These are phyloP conservation scores for Lithobates sylvaticus DNA, from an alignment of 2,797 vertebrate species.

Conservation along the genomic window DNA sequence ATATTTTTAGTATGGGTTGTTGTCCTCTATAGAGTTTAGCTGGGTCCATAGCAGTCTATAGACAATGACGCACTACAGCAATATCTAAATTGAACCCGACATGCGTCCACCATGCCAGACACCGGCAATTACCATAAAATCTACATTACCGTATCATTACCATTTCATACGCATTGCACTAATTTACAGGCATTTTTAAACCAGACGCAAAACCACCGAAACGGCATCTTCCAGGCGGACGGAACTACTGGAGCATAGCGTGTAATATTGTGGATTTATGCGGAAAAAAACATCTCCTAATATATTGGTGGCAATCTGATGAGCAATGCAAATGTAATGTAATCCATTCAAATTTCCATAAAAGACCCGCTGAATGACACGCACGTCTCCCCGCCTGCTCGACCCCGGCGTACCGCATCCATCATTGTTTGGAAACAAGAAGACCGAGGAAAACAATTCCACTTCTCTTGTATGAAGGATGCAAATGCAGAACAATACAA, in stretches of 20 bases:
- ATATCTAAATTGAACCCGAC: background rate
- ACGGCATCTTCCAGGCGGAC: background rate
- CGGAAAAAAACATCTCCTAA: background rate
- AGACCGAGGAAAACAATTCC: slow-evolving; percentile 65
- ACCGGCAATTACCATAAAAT: background rate
- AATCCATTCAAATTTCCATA: slow-evolving; percentile 23
- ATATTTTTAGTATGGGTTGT: too few species aligned
- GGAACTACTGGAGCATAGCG: background rate
- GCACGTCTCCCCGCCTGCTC: background rate
- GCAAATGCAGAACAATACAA: slow-evolving; percentile 67
- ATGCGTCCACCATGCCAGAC: background rate
- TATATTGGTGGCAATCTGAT: slow-evolving; percentile 14
- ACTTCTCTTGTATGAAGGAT: slow-evolving; percentile 57
- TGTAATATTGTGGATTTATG: background rate
- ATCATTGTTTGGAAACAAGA: slow-evolving; percentile 69
- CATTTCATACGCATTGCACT: background rate
- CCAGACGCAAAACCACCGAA: too few species aligned
- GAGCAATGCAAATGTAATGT: slow-evolving; percentile 4
- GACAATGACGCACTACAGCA: background rate
- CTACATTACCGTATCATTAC: background rate
- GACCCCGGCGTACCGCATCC: slow-evolving; percentile 4
- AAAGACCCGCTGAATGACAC: background rate
- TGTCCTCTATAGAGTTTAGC: too few species aligned
- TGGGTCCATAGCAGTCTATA: background rate
- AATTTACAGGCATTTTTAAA: background rate